phyloP scores from a whole-genome alignment of 2,888 invertebrate species.

The Drosophila quasianomalipes region DNA sequence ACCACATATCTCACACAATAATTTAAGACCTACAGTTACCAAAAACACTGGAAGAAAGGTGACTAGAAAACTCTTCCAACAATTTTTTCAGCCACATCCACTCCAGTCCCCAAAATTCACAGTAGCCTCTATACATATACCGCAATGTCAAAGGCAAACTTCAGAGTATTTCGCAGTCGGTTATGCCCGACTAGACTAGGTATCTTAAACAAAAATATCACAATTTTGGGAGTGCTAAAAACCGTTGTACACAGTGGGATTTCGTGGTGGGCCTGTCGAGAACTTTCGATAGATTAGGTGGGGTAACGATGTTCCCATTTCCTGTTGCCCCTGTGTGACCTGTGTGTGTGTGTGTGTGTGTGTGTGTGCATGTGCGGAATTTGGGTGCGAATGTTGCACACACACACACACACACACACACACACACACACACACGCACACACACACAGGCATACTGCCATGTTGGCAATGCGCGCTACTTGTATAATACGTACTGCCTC shows the following conservation, averaged over 20 bases:
- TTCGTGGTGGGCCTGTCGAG: constrained; percentile 3
- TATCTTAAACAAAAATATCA: neutral
- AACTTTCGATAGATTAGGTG: constrained; percentile 35
- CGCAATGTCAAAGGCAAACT: too few relatives aligned
- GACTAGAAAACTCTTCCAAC: too few relatives aligned
- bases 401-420: neutral
- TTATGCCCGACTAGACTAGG: neutral
- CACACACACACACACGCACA: neutral
- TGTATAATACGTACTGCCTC: constrained; percentile 26
- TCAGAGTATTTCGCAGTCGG: too few relatives aligned
- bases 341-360: constrained; percentile 4
- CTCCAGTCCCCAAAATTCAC: too few relatives aligned
- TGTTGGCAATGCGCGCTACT: constrained; percentile 40
- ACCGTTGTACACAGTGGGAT: neutral
- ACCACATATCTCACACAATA: too few relatives aligned
- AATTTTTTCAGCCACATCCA: too few relatives aligned
- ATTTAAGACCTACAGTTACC: too few relatives aligned
- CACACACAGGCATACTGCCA: neutral
- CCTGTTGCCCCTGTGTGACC: constrained; percentile 3
- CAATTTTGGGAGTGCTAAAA: neutral
- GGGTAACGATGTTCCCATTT: constrained; percentile 6
- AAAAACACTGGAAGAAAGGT: too few relatives aligned
- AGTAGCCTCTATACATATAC: too few relatives aligned
- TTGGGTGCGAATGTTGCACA: constrained; percentile 28
- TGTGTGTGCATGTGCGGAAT: constrained; percentile 21